Conservation (phyloP, 2,797 vertebrate genomes). For the Thamnophis elegans region DNA sequence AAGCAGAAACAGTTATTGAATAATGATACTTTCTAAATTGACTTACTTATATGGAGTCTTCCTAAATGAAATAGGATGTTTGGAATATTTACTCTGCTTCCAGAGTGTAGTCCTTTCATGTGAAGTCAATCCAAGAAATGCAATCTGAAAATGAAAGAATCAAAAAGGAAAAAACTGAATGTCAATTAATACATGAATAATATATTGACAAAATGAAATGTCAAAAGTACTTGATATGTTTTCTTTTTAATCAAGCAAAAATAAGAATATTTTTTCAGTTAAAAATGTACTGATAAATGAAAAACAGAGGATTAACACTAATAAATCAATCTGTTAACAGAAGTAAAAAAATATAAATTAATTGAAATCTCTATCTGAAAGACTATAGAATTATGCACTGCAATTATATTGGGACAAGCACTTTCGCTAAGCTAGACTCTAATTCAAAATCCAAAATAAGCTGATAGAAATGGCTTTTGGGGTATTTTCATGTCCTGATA, state of each 20-base stretch:
- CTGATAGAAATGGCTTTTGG: not conserved
- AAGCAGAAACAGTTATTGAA: not conserved
- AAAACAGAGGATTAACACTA: not conserved
- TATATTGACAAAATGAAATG: not conserved
- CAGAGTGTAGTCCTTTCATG: constrained; percentile 81
- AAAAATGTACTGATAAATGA: not conserved
- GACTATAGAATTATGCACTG: not conserved
- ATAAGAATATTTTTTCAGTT: not conserved
- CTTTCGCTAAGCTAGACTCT: not conserved
- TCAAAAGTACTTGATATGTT: not conserved
- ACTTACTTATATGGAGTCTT: constrained; percentile 94
- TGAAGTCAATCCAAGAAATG: constrained; percentile 86
- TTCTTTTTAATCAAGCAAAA: not conserved
- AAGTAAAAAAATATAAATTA: not conserved
- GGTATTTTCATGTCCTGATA: not conserved
- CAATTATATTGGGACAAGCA: not conserved
- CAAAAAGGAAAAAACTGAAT: not conserved
- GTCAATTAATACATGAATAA: not conserved
- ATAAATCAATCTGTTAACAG: not conserved
- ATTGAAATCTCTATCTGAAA: not conserved
- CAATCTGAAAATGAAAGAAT: constrained; percentile 71
- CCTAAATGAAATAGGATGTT: constrained; percentile 79
- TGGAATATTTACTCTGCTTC: constrained; percentile 76
- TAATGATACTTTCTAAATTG: not conserved
- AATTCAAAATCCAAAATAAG: not conserved